Base-by-base conservation (phyloP, 2,113 vertebrate species). In the Dolichotis patagonum region DNA sequence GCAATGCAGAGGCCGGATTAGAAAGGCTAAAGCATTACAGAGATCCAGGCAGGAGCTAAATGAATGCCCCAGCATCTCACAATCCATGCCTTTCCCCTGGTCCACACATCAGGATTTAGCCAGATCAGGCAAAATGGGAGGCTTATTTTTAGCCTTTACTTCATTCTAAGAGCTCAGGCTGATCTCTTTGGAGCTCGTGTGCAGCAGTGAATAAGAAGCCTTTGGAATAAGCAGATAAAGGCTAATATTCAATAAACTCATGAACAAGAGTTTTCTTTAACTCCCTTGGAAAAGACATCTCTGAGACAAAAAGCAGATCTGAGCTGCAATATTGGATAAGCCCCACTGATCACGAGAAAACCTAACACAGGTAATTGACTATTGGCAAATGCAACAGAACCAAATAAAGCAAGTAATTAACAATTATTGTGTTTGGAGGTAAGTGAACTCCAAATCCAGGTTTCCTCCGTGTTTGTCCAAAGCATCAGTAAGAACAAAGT, bases 331-430 rank as follows among this genome's bases (percentile, higher is more conserved):
- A 98, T 97, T 97, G 96, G 97, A 92, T 96, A 97, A 98, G 96
- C 96, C 75, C 86, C 96, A 91, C 78, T 87, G 96, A 95, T 96
- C 97, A 97, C 95, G 94, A 94, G 94, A 94, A 97, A 95, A 91
- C 88, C 95, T 96, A 97, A 97, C 73, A 83, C 75, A 96, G 77
- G 89, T 98, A 95, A 97, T 96, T 96, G 95, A 97, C 95, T 97
- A 98, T 97, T 96, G 98, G 96, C 93, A 97, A 97, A 97, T 0
- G 62, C 90, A 97, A 96, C 83, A 75, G 95, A 97, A 97, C 96
- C 96, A 97, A 98, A 97, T 95, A 98, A 98, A 97, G 97, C 96
- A 97, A 95, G 92, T 97, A 98, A 98, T 98, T 98, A 97, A 98
- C 96, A 96, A 97, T 97, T 94, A 98, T 87, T 97, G 94, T 96